Conservation (phyloP, 2,888 invertebrate species). For the Oasisia sp. region DNA sequence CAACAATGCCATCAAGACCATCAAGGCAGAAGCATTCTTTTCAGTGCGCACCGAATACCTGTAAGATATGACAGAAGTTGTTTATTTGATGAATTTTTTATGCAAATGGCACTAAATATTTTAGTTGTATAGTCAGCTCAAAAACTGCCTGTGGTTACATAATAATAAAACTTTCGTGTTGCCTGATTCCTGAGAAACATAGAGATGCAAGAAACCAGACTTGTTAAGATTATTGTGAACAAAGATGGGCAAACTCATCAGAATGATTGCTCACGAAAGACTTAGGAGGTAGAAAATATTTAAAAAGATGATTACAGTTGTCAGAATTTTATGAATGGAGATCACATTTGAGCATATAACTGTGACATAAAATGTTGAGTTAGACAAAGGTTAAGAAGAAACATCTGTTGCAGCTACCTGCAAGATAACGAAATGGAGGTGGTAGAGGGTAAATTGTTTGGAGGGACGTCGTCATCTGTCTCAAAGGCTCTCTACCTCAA, state of each 20-base stretch:
- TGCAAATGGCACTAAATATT: too few relatives aligned
- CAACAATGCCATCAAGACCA: conserved; percentile 40
- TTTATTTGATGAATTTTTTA: too few relatives aligned
- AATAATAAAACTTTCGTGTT: too few relatives aligned
- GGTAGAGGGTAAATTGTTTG: conserved; percentile 38
- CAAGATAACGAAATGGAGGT: conserved; percentile 29
- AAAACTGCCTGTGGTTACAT: too few relatives aligned
- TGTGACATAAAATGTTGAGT: neutral
- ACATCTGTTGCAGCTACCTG: conserved; percentile 31
- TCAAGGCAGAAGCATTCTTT: conserved; percentile 36
- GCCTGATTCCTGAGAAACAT: too few relatives aligned
- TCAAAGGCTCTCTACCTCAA: conserved; percentile 36
- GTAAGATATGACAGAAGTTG: conserved; percentile 29
- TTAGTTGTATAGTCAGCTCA: too few relatives aligned
- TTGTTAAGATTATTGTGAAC: too few relatives aligned
- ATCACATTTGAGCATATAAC: neutral
- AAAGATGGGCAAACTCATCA: too few relatives aligned
- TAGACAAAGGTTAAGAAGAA: neutral
- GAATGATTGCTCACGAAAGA: too few relatives aligned
- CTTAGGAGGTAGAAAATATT: too few relatives aligned
- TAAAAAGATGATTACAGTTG: neutral
- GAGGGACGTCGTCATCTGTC: conserved; percentile 29
- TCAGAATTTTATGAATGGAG: neutral
- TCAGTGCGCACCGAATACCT: conserved; percentile 25
- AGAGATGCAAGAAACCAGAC: too few relatives aligned